phyloP scores from a whole-genome alignment of 2,888 invertebrate species.

The Eupeodes latifasciatus region DNA sequence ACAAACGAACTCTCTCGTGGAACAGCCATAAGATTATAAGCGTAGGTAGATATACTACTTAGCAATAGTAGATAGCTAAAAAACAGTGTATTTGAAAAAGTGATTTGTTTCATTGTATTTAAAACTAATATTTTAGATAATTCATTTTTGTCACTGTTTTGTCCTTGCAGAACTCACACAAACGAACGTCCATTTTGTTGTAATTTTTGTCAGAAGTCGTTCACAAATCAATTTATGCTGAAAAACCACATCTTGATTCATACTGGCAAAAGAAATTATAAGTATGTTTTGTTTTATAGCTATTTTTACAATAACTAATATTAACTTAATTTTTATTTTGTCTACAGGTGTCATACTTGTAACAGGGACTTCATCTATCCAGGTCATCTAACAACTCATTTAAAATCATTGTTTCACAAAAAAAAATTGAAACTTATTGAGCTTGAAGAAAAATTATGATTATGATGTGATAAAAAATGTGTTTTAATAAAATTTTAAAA shows the following conservation, averaged over 20 bases:
- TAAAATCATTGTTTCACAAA: constrained; percentile 40
- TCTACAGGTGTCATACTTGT: constrained; percentile 54
- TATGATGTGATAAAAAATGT: too few relatives aligned
- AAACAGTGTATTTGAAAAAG: too few relatives aligned
- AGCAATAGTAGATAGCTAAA: too few relatives aligned
- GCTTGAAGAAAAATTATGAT: background rate
- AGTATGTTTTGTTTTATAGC: constrained; percentile 11
- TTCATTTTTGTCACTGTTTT: background rate
- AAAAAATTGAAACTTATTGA: constrained; percentile 31
- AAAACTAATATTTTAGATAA: background rate
- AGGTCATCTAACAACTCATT: constrained; percentile 55
- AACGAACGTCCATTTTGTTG: constrained; percentile 53
- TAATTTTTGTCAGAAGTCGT: constrained; percentile 39
- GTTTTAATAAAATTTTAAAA: too few relatives aligned
- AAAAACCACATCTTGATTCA: constrained; percentile 45
- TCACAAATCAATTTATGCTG: constrained; percentile 31
- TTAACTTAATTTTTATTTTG: background rate
- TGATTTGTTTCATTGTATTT: too few relatives aligned
- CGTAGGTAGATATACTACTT: too few relatives aligned
- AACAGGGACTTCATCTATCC: constrained; percentile 38
- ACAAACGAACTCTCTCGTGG: background rate
- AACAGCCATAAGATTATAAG: background rate
- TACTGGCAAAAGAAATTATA: constrained; percentile 48
- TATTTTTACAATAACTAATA: background rate
- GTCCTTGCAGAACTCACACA: constrained; percentile 45